These are phyloP conservation scores for Dendroctonus valens DNA, from an alignment of 1,140 invertebrate genomes.

Conservation along the genomic window DNA sequence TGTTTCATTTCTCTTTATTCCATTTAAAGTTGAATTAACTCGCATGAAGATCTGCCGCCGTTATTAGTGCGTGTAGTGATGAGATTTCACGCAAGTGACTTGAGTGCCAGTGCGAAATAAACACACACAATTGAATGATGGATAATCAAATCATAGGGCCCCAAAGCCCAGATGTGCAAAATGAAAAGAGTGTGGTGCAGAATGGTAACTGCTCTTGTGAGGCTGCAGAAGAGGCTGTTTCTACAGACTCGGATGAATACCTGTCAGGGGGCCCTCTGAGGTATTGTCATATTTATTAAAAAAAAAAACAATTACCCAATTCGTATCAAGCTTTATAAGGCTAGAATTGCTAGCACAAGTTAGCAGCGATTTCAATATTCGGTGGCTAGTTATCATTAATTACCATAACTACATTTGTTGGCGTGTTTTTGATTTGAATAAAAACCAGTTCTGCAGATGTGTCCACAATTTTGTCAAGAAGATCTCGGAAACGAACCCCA, in stretches of 20 bases:
- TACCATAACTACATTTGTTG: no score
- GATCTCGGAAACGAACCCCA: no score
- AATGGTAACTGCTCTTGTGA: conserved; percentile 39
- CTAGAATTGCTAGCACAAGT: no score
- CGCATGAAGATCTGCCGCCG: not conserved
- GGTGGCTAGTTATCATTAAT: no score
- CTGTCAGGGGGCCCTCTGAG: conserved; percentile 44
- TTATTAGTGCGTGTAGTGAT: not conserved
- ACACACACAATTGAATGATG: not conserved
- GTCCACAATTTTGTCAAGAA: no score
- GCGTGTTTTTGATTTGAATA: no score
- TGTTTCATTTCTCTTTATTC: no score
- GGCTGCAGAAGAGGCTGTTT: conserved; percentile 41
- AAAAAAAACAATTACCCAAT: not conserved
- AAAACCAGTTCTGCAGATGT: no score
- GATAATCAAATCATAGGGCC: not conserved
- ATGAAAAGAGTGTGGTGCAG: conserved; percentile 5
- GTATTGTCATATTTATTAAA: conserved; percentile 24
- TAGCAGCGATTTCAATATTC: no score
- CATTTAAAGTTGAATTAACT: no score
- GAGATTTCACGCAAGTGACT: not conserved
- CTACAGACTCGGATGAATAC: conserved; percentile 48
- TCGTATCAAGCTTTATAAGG: not conserved
- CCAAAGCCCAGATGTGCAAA: conserved; percentile 2
- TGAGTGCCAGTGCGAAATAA: not conserved